These are phyloP conservation scores for Penaeus indicus DNA, from an alignment of 1,140 invertebrate species.

Conservation along the genomic window DNA sequence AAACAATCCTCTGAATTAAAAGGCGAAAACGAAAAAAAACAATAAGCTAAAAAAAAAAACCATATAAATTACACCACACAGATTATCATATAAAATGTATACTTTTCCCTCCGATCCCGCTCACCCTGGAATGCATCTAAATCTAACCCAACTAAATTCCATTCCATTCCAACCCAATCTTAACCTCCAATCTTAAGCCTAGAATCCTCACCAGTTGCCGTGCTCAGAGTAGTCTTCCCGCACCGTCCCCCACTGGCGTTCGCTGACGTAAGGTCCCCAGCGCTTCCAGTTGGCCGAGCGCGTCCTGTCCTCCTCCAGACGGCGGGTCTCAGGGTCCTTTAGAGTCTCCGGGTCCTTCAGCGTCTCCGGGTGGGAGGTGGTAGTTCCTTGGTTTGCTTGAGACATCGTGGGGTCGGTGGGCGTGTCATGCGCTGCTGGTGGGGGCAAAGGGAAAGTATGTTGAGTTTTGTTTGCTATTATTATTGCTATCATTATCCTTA, in stretches of 20 bases:
- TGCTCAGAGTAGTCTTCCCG: constrained; percentile 71
- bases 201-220: constrained; percentile 69
- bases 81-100: too few relatives aligned
- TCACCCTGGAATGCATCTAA: too few relatives aligned
- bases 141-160: too few relatives aligned
- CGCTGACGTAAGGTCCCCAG: constrained; percentile 72
- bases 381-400: neutral
- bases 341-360: neutral
- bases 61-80: too few relatives aligned
- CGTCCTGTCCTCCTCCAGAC: constrained; percentile 55
- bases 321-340: constrained; percentile 30
- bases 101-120: neutral
- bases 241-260: constrained; percentile 72
- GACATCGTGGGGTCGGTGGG: neutral
- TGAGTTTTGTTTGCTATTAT: too few relatives aligned
- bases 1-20: too few relatives aligned
- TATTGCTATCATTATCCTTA: too few relatives aligned
- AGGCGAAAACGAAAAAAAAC: too few relatives aligned
- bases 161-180: too few relatives aligned
- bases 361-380: neutral
- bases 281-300: constrained; percentile 69
- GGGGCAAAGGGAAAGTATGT: too few relatives aligned
- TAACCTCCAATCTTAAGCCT: neutral
- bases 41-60: too few relatives aligned
- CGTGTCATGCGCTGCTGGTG: too few relatives aligned